phyloP scores from a whole-genome alignment of 2,888 invertebrate genomes.

The Lasioglossum morio region DNA sequence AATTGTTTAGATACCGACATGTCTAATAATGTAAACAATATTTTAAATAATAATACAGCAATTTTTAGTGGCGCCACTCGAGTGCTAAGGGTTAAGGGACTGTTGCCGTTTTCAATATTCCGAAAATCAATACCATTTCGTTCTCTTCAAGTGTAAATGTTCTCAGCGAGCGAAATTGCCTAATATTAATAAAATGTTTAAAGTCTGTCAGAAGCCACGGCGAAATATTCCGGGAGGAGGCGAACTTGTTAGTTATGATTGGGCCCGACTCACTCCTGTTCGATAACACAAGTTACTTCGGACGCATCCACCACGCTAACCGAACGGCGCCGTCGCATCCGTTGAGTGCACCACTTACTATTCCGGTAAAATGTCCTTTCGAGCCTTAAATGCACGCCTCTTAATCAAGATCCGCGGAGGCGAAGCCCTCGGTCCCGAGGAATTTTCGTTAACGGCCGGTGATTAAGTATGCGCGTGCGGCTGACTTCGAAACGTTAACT shows the following conservation, averaged over 20 bases:
- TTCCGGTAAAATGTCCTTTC: slow-evolving; percentile 25
- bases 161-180: too few species aligned
- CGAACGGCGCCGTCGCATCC: slow-evolving; percentile 21
- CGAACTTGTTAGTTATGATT: slow-evolving; percentile 33
- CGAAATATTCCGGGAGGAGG: slow-evolving; percentile 3
- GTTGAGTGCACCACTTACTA: slow-evolving; percentile 25
- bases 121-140: too few species aligned
- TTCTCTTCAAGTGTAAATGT: too few species aligned
- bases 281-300: slow-evolving; percentile 45
- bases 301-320: slow-evolving; percentile 34
- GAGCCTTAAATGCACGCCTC: slow-evolving; percentile 17
- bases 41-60: too few species aligned
- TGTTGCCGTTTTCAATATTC: too few species aligned
- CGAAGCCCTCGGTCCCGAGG: slow-evolving; percentile 1
- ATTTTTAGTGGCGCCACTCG: too few species aligned
- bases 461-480: slow-evolving; percentile 47
- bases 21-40: too few species aligned
- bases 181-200: background rate
- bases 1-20: too few species aligned
- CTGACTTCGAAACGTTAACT: slow-evolving; percentile 47
- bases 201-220: background rate
- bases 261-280: slow-evolving; percentile 9
- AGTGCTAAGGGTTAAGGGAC: too few species aligned
- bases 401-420: slow-evolving; percentile 37
- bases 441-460: slow-evolving; percentile 44